Evolutionary conservation across 2,113 vertebrate species (phyloP).

Genomic region (Sebastes fasciatus): DNA sequence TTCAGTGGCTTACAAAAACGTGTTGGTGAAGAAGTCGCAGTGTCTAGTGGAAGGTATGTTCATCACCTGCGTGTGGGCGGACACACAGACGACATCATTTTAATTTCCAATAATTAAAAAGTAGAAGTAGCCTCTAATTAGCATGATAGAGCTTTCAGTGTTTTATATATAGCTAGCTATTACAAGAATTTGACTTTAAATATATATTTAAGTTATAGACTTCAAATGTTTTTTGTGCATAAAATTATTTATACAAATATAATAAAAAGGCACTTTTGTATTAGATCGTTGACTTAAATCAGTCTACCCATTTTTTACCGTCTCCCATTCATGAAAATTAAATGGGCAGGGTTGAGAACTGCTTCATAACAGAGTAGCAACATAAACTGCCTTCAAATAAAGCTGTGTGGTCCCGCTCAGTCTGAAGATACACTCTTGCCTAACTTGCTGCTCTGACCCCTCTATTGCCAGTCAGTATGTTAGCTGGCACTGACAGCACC

Average conservation of each 20-base stretch:
- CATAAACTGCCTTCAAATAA: neutral
- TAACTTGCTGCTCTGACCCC: neutral
- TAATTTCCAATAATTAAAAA: slow-evolving; percentile 19
- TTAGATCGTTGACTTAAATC: neutral
- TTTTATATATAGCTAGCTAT: slow-evolving; percentile 4
- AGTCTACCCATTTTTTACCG: neutral
- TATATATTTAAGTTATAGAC: neutral
- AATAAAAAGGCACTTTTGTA: neutral
- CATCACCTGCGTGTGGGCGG: slow-evolving; percentile 32
- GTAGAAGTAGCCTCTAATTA: neutral
- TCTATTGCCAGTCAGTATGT: neutral
- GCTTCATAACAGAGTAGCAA: neutral
- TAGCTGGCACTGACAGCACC: neutral
- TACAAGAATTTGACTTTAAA: neutral
- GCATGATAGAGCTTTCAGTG: neutral
- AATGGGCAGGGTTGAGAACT: neutral
- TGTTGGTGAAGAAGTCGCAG: slow-evolving; percentile 43
- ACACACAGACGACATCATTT: slow-evolving; percentile 8
- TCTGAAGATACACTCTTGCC: slow-evolving; percentile 9
- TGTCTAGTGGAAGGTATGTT: slow-evolving; percentile 47
- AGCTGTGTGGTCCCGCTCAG: neutral
- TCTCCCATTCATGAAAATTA: neutral
- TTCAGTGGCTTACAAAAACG: slow-evolving; percentile 65
- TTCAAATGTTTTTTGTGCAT: neutral
- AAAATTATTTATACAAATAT: neutral